Evolutionary conservation across 1,140 invertebrate species (phyloP).

Genomic region (Helicoverpa armigera): DNA sequence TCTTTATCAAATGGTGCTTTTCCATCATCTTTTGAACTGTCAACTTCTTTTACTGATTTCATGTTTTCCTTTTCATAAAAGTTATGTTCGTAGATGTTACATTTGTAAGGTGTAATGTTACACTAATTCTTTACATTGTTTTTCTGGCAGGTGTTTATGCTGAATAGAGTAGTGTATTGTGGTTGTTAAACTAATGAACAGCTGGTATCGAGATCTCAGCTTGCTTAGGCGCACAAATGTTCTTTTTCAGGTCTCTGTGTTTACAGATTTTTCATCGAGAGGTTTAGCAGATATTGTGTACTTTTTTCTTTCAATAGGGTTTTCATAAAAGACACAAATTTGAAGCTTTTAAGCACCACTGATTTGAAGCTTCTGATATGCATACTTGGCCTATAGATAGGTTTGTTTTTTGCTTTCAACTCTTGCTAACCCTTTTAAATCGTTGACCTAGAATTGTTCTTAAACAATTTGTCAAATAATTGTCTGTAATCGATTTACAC

Average conservation of each 20-base stretch:
- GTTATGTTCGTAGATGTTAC: background rate
- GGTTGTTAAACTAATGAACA: background rate
- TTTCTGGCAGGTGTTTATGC: background rate
- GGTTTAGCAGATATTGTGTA: no score
- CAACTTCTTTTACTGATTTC: background rate
- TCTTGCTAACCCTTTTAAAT: no score
- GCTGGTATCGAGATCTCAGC: background rate
- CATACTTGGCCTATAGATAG: no score
- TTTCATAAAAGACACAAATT: no score
- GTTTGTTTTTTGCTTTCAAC: no score
- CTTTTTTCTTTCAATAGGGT: no score
- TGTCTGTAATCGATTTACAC: background rate
- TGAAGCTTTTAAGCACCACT: no score
- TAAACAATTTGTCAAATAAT: no score
- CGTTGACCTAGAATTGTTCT: no score
- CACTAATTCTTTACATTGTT: constrained; percentile 30
- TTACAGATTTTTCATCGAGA: no score
- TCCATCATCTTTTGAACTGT: background rate
- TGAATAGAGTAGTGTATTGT: constrained; percentile 7
- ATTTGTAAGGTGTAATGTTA: background rate
- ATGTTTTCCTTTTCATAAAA: background rate
- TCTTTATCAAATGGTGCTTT: background rate
- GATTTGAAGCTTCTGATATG: no score
- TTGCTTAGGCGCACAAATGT: background rate
- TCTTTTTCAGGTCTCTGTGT: no score